Conservation (phyloP, 2,797 vertebrate genomes). For the Hoplostethus atlanticus region DNA sequence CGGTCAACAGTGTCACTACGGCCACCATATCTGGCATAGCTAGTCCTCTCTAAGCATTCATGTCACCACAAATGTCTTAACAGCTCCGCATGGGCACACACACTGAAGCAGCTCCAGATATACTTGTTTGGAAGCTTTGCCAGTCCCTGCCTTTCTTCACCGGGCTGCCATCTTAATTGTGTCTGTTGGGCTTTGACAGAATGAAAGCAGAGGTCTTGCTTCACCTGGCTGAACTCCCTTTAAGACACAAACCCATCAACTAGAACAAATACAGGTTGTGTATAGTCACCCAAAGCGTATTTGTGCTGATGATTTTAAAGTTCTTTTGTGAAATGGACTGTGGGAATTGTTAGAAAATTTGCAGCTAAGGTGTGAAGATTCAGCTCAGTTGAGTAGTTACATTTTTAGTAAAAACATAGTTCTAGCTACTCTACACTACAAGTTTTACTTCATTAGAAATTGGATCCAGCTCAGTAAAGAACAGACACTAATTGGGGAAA, state of each 20-base stretch:
- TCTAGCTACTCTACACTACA: too few species aligned
- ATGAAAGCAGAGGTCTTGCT: constrained; percentile 1
- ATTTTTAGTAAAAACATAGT: constrained; percentile 5
- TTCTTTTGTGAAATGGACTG: neutral
- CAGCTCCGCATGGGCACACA: constrained; percentile 1
- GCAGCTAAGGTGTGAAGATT: neutral
- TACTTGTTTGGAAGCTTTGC: neutral
- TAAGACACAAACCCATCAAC: neutral
- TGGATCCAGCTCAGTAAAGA: too few species aligned
- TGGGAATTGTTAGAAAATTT: neutral
- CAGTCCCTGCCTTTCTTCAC: constrained; percentile 12
- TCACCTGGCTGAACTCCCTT: constrained; percentile 9
- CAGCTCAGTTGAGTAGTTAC: neutral
- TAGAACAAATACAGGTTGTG: neutral
- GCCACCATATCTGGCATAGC: neutral
- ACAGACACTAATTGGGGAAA: too few species aligned
- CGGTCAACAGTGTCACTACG: constrained; percentile 19
- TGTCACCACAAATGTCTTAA: neutral
- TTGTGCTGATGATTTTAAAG: neutral
- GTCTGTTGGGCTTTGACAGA: constrained; percentile 17
- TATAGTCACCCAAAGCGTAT: neutral
- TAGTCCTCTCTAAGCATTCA: constrained; percentile 15
- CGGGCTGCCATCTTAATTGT: constrained; percentile 3
- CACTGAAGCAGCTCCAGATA: neutral
- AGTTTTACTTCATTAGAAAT: too few species aligned